These are phyloP conservation scores for Heliconius ethilla DNA, from an alignment of 2,888 invertebrate genomes.

Conservation along the genomic window DNA sequence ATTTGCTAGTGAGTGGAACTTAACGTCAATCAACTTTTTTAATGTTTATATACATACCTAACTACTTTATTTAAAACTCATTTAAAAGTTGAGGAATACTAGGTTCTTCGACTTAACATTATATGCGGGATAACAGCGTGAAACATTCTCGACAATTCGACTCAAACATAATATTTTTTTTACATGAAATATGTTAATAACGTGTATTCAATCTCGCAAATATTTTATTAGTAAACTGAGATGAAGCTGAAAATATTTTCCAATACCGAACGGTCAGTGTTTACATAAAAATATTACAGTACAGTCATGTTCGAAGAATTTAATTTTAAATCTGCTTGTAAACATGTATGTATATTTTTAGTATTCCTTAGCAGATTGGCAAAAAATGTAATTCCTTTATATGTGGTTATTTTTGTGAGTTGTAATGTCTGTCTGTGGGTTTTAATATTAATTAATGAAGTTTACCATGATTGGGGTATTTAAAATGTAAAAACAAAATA, in stretches of 20 bases:
- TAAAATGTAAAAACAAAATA: background rate
- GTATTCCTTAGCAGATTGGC: background rate
- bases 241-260: constrained; percentile 35
- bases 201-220: constrained; percentile 13
- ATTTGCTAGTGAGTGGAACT: too few relatives aligned
- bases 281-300: constrained; percentile 26
- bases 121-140: background rate
- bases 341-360: background rate
- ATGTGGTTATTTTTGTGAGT: too few relatives aligned
- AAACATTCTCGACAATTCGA: background rate
- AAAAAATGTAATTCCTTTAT: background rate
- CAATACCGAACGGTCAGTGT: constrained; percentile 21
- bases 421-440: too few relatives aligned
- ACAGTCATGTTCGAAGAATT: constrained; percentile 22
- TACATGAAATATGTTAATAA: background rate
- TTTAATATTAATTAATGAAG: too few relatives aligned
- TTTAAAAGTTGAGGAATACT: background rate
- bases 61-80: background rate
- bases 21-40: too few relatives aligned
- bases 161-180: background rate
- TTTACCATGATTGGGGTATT: background rate
- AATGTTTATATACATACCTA: background rate
- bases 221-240: constrained; percentile 33
- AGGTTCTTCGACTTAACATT: background rate
- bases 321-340: constrained; percentile 8